phyloP scores from a whole-genome alignment of 2,113 vertebrate species.

The Sinocyclocheilus anophthalmus region DNA sequence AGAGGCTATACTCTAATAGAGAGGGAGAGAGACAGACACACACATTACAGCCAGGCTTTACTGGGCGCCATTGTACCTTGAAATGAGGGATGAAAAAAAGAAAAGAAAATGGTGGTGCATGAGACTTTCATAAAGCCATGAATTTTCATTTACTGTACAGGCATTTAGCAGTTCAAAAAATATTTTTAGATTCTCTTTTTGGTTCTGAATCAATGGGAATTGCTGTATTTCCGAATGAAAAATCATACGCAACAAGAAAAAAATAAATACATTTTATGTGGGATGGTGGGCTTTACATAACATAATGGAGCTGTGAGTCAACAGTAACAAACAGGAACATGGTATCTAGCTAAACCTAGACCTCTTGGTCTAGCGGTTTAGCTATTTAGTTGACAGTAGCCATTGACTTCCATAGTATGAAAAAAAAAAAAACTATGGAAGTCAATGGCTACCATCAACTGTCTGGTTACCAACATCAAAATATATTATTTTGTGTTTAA shows the following conservation, averaged over 20 bases:
- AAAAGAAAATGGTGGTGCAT: not conserved
- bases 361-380: too few relatives aligned
- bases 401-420: too few relatives aligned
- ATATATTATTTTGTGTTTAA: too few relatives aligned
- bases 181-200: not conserved
- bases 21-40: conserved; percentile 14
- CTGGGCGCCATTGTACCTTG: conserved; percentile 31
- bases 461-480: too few relatives aligned
- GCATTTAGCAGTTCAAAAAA: conserved; percentile 2
- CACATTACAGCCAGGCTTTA: conserved; percentile 11
- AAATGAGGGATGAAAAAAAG: conserved; percentile 13
- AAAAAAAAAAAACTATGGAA: too few relatives aligned
- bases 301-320: too few relatives aligned
- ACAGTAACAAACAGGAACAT: too few relatives aligned
- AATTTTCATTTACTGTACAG: conserved; percentile 16
- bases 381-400: too few relatives aligned
- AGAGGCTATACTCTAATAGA: conserved; percentile 21
- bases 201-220: not conserved
- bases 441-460: too few relatives aligned
- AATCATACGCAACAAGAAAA: not conserved
- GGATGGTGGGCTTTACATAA: not conserved
- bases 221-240: not conserved
- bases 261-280: not conserved
- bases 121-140: conserved; percentile 28
- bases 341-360: too few relatives aligned